A percentile compares a stretch with the other conserved stretches of the same genome.
Evolutionary conservation across 1,140 invertebrate species (phyloP).

Genomic region (Zaprionus taronus): DNA sequence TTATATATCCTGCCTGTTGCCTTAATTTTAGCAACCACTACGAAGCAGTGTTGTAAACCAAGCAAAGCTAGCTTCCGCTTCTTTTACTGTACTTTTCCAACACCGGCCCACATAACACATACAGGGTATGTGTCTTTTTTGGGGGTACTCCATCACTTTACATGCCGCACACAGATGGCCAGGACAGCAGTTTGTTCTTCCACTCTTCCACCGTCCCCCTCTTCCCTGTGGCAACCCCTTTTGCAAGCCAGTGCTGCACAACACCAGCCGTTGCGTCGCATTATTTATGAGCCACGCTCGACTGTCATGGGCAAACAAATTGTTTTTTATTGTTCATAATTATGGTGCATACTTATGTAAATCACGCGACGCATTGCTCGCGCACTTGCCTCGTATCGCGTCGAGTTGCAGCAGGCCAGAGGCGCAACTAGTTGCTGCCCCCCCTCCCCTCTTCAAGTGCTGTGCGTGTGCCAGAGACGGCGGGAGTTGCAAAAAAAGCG

Average conservation of each 20-base stretch:
- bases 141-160: no score
- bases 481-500: conserved; percentile 60
- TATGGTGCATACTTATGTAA: conserved; percentile 83
- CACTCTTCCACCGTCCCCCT: neutral
- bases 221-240: neutral
- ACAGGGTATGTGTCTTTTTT: no score
- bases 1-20: no score
- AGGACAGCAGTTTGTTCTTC: conserved; percentile 1
- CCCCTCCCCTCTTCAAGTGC: neutral
- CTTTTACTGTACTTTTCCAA: no score
- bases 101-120: no score
- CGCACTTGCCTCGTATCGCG: conserved; percentile 50
- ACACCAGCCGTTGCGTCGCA: conserved; percentile 62
- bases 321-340: conserved; percentile 83
- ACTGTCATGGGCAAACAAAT: conserved; percentile 82
- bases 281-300: conserved; percentile 71
- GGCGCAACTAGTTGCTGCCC: conserved; percentile 72
- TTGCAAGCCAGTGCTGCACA: conserved; percentile 40
- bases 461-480: conserved; percentile 17
- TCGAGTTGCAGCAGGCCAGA: conserved; percentile 41
- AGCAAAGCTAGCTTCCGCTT: no score
- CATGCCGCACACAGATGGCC: conserved; percentile 61
- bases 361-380: conserved; percentile 70
- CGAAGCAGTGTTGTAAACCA: no score
- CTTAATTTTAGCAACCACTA: no score